Percentiles rank a stretch among this genome's conserved stretches.
Conservation (phyloP, 2,797 vertebrate genomes). For the Oceanodroma leucorhoa region DNA sequence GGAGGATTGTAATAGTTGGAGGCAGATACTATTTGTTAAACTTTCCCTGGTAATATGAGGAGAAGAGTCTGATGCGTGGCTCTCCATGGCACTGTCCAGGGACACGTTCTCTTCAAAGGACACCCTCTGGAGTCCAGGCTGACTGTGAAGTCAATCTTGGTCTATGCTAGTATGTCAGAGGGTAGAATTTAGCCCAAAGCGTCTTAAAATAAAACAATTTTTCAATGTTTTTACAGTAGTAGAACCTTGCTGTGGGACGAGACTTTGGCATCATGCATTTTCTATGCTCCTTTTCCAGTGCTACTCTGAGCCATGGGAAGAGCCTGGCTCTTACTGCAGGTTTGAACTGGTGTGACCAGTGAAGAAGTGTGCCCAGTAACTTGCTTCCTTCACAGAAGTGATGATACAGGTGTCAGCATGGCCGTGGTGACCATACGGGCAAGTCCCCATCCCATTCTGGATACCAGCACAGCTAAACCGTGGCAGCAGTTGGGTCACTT, state of each 20-base stretch:
- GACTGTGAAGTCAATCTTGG: background rate
- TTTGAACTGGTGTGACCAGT: background rate
- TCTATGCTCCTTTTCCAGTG: background rate
- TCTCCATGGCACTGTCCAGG: background rate
- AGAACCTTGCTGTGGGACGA: background rate
- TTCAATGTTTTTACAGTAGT: background rate
- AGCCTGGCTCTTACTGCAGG: background rate
- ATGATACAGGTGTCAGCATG: background rate
- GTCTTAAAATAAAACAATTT: background rate
- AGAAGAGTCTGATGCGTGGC: background rate
- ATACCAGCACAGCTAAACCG: background rate
- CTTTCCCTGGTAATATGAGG: background rate
- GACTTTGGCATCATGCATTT: background rate
- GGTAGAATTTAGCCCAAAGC: background rate
- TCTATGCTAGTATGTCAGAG: fast-evolving
- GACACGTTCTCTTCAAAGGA: background rate
- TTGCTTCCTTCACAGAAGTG: background rate
- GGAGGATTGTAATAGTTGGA: background rate
- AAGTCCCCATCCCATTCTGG: background rate
- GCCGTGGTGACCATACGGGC: fast-evolving
- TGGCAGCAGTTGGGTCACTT: background rate
- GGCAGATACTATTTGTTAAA: background rate
- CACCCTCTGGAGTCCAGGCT: background rate
- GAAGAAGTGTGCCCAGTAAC: background rate
- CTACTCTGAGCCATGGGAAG: background rate